These are phyloP conservation scores for Sula dactylatra DNA, from an alignment of 2,113 vertebrate species.

Conservation along the genomic window DNA sequence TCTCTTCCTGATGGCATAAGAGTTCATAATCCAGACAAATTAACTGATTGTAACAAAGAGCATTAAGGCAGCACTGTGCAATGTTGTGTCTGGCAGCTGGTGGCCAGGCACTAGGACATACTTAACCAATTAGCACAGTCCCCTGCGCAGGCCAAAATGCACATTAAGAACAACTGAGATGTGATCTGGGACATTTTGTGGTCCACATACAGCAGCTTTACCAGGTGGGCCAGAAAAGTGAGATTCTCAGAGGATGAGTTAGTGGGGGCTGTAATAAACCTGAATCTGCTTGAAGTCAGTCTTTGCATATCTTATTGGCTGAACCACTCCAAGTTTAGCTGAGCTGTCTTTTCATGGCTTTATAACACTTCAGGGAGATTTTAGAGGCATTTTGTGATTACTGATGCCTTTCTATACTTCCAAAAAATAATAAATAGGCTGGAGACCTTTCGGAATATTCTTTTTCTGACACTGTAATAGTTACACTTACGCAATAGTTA, in stretches of 20 bases:
- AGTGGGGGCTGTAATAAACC: constrained; percentile 10
- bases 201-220: constrained; percentile 10
- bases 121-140: constrained; percentile 46
- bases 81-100: constrained; percentile 49
- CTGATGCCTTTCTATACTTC: not conserved
- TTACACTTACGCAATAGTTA: not conserved
- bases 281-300: not conserved
- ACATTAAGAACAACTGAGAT: constrained; percentile 45
- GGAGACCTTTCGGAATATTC: not conserved
- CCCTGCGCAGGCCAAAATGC: not conserved
- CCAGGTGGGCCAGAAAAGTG: constrained; percentile 49
- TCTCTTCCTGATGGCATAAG: constrained; percentile 16
- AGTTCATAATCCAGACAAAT: constrained; percentile 50
- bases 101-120: constrained; percentile 52
- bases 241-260: constrained; percentile 27
- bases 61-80: not conserved
- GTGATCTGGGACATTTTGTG: constrained; percentile 9
- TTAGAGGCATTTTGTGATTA: constrained; percentile 23
- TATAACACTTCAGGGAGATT: constrained; percentile 37
- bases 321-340: constrained; percentile 6
- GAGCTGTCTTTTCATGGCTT: not conserved
- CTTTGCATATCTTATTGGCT: constrained; percentile 31
- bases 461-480: not conserved
- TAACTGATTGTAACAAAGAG: constrained; percentile 35
- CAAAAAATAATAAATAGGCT: not conserved